Base-by-base conservation (phyloP, 2,797 vertebrate species). In the Phyllotis vaccarum region DNA sequence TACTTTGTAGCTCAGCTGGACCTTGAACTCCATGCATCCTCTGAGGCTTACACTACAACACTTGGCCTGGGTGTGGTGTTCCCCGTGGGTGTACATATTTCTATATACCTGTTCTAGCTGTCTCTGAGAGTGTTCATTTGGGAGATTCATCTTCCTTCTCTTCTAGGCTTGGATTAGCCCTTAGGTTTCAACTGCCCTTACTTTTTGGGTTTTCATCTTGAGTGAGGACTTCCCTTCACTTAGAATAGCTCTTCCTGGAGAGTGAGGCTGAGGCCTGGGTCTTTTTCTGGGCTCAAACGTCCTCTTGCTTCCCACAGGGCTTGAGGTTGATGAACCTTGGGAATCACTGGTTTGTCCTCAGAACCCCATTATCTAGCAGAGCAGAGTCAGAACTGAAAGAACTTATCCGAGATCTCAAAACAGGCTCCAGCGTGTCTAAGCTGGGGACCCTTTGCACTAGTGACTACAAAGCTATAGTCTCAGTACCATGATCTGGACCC, bases 381-480 rank as follows among this genome's bases (percentile, higher is more conserved):
- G 64, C 13, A 4, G 1, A 89, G 60, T 37, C 27, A 81, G 58
- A 94, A 56, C 52, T 40, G 49, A 76, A 40, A 14, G 54, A 40
- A 72, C 13, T 43, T 52, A 43, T 27, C 40, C 0, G 3, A 89
- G 34, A 21, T 70, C 68, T 40, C 46, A 19, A 21, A 14, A 2
- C 0, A 40, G 78, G 83, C 27, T 70, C n/a, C 17, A 37, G 58
- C 40, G n/a, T 2, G 74, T 43, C 70, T 34, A 62, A 21, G 29
- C 19, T 7, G 56, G 52, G 21, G 29, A n/a, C 49, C 82, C 40
- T 86, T 70, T 80, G 22, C 27, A n/a, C 24, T 2, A 6, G 6
- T 85, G 64, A 4, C 0, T 1, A 64, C 7, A 0, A 1, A 8
- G 54, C 17, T 19, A 56, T 19, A 11, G 0, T 9, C 40, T 12